phyloP scores from a whole-genome alignment of 2,888 invertebrate species.

The Hipparchia sbordonii region DNA sequence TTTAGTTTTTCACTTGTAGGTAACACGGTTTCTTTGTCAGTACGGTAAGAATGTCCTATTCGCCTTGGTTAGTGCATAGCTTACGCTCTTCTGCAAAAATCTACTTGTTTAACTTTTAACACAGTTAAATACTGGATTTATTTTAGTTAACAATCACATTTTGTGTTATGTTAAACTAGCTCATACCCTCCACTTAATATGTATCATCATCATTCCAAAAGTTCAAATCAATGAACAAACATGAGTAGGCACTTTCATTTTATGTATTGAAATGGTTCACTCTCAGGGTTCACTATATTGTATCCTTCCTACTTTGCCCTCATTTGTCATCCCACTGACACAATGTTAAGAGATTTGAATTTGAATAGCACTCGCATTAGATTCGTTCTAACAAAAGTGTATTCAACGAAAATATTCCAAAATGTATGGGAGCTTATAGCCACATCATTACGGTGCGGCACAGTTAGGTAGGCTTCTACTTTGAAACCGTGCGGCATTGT shows the following conservation, averaged over 20 bases:
- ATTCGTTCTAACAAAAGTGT: slow-evolving; percentile 13
- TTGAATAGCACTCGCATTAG: slow-evolving; percentile 34
- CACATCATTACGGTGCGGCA: too few species aligned
- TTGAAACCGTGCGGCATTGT: too few species aligned
- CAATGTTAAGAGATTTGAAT: slow-evolving; percentile 42
- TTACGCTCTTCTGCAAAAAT: too few species aligned
- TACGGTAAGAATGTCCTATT: too few species aligned
- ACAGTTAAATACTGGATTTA: too few species aligned
- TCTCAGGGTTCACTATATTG: slow-evolving; percentile 50
- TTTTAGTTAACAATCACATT: not conserved
- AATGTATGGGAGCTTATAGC: too few species aligned
- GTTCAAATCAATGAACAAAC: slow-evolving; percentile 1
- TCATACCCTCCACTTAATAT: slow-evolving; percentile 38
- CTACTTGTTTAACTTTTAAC: too few species aligned
- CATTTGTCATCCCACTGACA: slow-evolving; percentile 58
- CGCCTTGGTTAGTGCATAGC: too few species aligned
- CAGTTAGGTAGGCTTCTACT: too few species aligned
- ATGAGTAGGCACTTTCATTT: slow-evolving; percentile 9
- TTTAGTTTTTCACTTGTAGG: too few species aligned
- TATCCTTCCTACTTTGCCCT: slow-evolving; percentile 54
- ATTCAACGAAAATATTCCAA: not conserved
- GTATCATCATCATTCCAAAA: slow-evolving; percentile 4
- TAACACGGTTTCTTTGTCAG: too few species aligned
- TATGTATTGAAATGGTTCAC: slow-evolving; percentile 44
- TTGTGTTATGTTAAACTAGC: not conserved